A percentile compares a stretch with the other conserved stretches of the same genome.
These are phyloP conservation scores for Cynopterus brachyotis DNA, from an alignment of 2,113 vertebrate species.

Conservation along the genomic window DNA sequence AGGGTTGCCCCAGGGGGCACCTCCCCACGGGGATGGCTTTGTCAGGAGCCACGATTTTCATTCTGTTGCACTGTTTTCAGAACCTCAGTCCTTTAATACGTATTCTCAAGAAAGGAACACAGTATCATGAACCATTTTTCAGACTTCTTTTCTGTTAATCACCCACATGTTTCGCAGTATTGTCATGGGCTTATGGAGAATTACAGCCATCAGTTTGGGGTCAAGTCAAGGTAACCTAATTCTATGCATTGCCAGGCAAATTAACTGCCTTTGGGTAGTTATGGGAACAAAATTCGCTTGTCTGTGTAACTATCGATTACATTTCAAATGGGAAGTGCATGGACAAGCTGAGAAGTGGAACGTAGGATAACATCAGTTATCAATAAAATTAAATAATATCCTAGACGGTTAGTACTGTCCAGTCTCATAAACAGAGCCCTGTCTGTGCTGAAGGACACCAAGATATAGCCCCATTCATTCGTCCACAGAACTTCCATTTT, in stretches of 20 bases:
- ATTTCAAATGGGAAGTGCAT: background rate
- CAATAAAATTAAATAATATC: background rate
- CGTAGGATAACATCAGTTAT: background rate
- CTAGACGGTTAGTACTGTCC: background rate
- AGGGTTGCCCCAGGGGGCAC: background rate
- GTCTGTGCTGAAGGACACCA: background rate
- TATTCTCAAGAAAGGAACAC: conserved; percentile 3
- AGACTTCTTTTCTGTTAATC: background rate
- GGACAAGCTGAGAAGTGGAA: background rate
- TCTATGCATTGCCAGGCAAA: background rate
- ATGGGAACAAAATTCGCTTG: background rate
- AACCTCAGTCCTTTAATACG: background rate
- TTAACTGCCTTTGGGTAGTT: background rate
- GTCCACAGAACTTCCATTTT: background rate
- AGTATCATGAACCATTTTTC: background rate
- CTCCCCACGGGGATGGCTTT: background rate
- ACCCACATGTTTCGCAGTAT: background rate
- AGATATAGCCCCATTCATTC: background rate
- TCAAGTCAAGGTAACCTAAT: background rate
- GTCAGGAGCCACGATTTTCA: background rate
- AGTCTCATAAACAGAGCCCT: background rate
- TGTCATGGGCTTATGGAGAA: background rate
- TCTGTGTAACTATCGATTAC: background rate
- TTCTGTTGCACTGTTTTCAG: background rate
- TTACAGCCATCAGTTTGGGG: background rate